Conservation (phyloP, 1,140 invertebrate genomes). For the Vanessa tameamea region DNA sequence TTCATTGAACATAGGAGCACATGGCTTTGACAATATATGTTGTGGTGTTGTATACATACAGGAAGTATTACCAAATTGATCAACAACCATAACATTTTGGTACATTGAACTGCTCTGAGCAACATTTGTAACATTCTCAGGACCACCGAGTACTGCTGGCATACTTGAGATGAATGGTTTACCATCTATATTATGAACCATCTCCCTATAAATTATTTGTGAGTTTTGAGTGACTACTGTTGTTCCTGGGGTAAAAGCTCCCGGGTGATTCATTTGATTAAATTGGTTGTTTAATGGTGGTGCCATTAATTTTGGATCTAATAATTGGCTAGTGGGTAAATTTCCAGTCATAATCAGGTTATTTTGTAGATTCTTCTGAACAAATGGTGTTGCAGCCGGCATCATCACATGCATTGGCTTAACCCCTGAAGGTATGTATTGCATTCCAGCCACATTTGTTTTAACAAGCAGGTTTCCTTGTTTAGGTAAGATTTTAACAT, state of each 20-base stretch:
- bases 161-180: slow-evolving; percentile 71
- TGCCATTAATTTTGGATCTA: slow-evolving; percentile 54
- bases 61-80: slow-evolving; percentile 70
- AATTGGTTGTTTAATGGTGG: slow-evolving; percentile 53
- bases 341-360: slow-evolving; percentile 66
- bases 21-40: slow-evolving; percentile 55
- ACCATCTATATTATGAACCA: slow-evolving; percentile 71
- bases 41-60: slow-evolving; percentile 70
- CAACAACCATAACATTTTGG: slow-evolving; percentile 77
- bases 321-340: slow-evolving; percentile 46
- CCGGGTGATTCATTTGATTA: slow-evolving; percentile 52
- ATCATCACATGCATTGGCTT: slow-evolving; percentile 73
- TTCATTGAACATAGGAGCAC: slow-evolving; percentile 52
- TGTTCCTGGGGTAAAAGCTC: slow-evolving; percentile 60
- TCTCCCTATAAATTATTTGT: slow-evolving; percentile 76
- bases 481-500: slow-evolving; percentile 69
- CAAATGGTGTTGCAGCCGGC: slow-evolving; percentile 65
- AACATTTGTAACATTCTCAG: slow-evolving; percentile 65
- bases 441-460: slow-evolving; percentile 63
- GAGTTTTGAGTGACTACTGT: slow-evolving; percentile 75
- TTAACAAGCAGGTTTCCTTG: slow-evolving; percentile 68
- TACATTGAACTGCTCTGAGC: slow-evolving; percentile 67
- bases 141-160: slow-evolving; percentile 55
- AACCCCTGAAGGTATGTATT: slow-evolving; percentile 64
- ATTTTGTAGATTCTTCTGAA: slow-evolving; percentile 71